Percentiles rank a stretch among this genome's conserved stretches.
These are phyloP conservation scores for Melieria crassipennis DNA, from an alignment of 2,888 invertebrate species.

Conservation along the genomic window DNA sequence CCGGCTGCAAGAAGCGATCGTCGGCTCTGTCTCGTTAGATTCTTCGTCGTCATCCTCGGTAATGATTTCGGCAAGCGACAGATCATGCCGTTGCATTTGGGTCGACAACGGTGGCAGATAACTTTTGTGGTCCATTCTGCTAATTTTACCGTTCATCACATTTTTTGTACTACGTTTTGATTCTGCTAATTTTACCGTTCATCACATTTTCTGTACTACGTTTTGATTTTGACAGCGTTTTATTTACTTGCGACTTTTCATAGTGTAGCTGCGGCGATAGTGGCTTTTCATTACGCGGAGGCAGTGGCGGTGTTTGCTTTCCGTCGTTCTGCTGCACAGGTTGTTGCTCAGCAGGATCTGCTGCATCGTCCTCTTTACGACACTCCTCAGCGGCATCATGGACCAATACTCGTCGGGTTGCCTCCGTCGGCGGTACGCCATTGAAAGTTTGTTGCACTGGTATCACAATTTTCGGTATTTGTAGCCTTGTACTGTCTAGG, in stretches of 20 bases:
- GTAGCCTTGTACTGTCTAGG: neutral
- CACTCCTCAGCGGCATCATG: neutral
- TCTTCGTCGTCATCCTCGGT: conserved; percentile 37
- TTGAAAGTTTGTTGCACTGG: conserved; percentile 37
- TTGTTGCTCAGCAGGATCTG: neutral
- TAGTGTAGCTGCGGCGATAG: neutral
- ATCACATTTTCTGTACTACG: too few relatives aligned
- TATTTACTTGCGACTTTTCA: neutral
- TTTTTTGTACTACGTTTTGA: neutral
- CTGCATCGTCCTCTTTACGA: neutral
- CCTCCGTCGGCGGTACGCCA: neutral
- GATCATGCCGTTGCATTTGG: too few relatives aligned
- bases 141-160: too few relatives aligned
- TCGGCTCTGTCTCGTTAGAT: neutral
- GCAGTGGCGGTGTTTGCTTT: neutral
- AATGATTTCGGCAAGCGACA: conserved; percentile 15
- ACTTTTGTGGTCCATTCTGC: too few relatives aligned
- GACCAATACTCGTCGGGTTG: neutral
- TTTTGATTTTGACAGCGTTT: neutral
- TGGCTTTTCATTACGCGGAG: neutral
- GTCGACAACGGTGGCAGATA: too few relatives aligned
- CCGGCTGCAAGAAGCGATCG: neutral
- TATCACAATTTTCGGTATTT: conserved; percentile 34
- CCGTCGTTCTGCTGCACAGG: neutral
- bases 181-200: too few relatives aligned